These are phyloP conservation scores for Aphidius gifuensis DNA, from an alignment of 1,140 invertebrate genomes.

Conservation along the genomic window DNA sequence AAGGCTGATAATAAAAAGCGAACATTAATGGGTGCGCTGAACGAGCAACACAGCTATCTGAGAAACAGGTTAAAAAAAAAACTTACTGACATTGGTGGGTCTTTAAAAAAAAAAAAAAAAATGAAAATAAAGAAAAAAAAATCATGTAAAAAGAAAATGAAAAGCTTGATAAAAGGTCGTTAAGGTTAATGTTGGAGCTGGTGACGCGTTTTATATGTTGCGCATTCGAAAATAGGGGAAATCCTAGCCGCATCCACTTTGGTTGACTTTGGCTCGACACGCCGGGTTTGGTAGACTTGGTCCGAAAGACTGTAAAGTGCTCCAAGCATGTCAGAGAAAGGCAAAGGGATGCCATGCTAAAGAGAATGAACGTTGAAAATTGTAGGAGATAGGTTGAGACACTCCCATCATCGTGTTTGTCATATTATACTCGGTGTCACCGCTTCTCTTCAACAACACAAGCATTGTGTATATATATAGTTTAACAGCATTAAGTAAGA, in stretches of 20 bases:
- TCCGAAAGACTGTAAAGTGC: too few species aligned
- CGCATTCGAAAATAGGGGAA: too few species aligned
- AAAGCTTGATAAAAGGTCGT: constrained; percentile 47
- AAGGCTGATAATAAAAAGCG: constrained; percentile 27
- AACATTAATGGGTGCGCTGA: constrained; percentile 48
- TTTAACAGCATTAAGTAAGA: background rate
- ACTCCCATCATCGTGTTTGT: constrained; percentile 25
- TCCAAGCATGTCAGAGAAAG: too few species aligned
- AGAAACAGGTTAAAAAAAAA: constrained; percentile 37
- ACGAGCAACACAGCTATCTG: constrained; percentile 46
- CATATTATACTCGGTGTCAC: constrained; percentile 18
- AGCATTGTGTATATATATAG: background rate
- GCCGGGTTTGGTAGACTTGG: too few species aligned
- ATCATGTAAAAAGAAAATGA: constrained; percentile 29
- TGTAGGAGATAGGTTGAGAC: constrained; percentile 7
- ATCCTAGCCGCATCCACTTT: too few species aligned
- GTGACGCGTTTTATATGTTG: too few species aligned
- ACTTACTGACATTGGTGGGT: background rate
- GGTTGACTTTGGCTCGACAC: too few species aligned
- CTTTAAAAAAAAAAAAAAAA: constrained; percentile 8
- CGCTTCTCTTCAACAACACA: constrained; percentile 16
- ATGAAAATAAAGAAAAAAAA: background rate
- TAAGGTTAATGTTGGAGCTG: constrained; percentile 43
- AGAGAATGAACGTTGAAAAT: background rate
- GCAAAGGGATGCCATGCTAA: too few species aligned